Percentiles rank a stretch among this genome's conserved stretches.
These are phyloP conservation scores for Panurus biarmicus DNA, from an alignment of 2,113 vertebrate species.

Conservation along the genomic window DNA sequence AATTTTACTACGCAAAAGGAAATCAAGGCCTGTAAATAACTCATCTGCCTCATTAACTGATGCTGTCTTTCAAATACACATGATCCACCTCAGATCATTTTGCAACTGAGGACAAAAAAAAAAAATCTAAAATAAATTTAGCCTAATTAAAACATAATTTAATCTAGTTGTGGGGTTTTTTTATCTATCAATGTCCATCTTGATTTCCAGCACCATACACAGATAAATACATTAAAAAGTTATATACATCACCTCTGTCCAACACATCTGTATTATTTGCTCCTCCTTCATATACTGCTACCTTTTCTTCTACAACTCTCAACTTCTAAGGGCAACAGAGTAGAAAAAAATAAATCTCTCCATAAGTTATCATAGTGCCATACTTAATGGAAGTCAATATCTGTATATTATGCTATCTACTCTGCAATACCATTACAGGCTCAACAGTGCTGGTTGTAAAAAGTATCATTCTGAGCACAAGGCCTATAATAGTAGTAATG, in stretches of 20 bases:
- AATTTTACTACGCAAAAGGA: conserved; percentile 38
- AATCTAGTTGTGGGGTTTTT: not conserved
- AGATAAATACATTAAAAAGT: not conserved
- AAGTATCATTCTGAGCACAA: conserved; percentile 57
- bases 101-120: not conserved
- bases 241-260: not conserved
- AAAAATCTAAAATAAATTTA: not conserved
- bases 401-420: conserved; percentile 61
- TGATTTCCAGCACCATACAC: not conserved
- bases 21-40: not conserved
- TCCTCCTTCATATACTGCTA: not conserved
- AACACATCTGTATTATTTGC: not conserved
- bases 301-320: conserved; percentile 29
- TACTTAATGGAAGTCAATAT: conserved; percentile 66
- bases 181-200: not conserved
- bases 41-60: not conserved
- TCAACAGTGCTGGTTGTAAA: conserved; percentile 58
- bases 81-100: not conserved
- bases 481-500: conserved; percentile 59
- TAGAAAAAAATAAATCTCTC: conserved; percentile 23
- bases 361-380: conserved; percentile 40
- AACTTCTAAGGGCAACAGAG: conserved; percentile 34
- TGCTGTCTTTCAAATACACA: not conserved
- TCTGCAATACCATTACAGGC: conserved; percentile 68
- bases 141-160: not conserved